Evolutionary conservation across 2,113 vertebrate genomes (phyloP).

Genomic region (Ciconia stormi): DNA sequence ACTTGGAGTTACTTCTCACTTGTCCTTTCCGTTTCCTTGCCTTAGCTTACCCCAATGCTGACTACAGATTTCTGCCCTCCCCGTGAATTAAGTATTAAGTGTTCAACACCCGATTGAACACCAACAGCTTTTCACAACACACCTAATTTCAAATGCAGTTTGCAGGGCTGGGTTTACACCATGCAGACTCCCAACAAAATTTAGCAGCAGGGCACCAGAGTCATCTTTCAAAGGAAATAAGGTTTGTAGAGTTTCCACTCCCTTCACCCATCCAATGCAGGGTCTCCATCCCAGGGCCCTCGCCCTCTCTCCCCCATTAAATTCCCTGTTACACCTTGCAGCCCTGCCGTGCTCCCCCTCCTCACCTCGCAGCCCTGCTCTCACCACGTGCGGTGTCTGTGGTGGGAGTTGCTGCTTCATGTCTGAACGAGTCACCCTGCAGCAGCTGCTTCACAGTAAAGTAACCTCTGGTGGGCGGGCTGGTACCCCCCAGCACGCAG

Average conservation of each 20-base stretch:
- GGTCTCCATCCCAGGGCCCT: not conserved
- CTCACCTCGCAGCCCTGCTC: not conserved
- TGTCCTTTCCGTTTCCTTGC: not conserved
- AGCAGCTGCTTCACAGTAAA: not conserved
- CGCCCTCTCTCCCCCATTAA: not conserved
- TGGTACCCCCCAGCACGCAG: rapidly evolving
- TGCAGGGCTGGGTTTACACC: not conserved
- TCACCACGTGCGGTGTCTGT: not conserved
- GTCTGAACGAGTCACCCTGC: not conserved
- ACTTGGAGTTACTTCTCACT: not conserved
- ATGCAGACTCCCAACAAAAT: not conserved
- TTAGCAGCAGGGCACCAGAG: not conserved
- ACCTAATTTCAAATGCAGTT: not conserved
- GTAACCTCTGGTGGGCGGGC: not conserved
- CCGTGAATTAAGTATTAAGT: not conserved
- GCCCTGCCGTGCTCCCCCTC: rapidly evolving
- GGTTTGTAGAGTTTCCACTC: not conserved
- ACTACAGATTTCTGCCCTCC: not conserved
- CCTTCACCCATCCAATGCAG: not conserved
- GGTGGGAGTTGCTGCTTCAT: not conserved
- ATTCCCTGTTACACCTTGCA: rapidly evolving
- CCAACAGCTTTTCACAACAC: not conserved
- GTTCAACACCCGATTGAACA: not conserved
- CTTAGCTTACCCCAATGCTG: not conserved
- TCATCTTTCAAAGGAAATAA: not conserved